Evolutionary conservation across 2,888 invertebrate genomes (phyloP), one percentile per base, ranked within the genome.

Genomic region (Cosmopolites sordidus): DNA sequence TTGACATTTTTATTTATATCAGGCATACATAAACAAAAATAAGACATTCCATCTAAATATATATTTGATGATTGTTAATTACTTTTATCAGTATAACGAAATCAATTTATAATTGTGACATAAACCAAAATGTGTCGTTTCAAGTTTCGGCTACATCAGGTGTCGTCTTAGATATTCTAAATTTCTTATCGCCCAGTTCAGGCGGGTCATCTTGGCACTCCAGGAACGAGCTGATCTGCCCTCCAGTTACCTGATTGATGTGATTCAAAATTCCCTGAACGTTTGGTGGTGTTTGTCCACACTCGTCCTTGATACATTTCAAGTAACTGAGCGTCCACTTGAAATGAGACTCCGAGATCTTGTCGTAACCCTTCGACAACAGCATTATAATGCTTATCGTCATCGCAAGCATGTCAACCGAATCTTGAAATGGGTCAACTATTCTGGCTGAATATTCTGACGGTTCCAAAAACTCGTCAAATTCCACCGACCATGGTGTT

Each of bases 191-290:
- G 3, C 4, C 22, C 8, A 3, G 4, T 5, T 22, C 22, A 22
- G 22, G 11, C n/a, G n/a, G n/a, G 14, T 49, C 47, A 4, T 41
- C 51, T 1, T 14, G 27, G 15, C 48, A 45, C 6, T 57, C 53
- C 15, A 48, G 30, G 15, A 50, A 52, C 2, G 52, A 58, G 12
- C 29, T 50, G 11, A 56, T 50, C 33, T 54, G 39, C 9, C 53
- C 54, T 4, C 54, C 53, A 6, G 51, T 59, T 0, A 51, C n/a
- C 8, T 48, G 5, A 16, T 39, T 49, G 27, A 60, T 60, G 39
- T 62, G 59, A 46, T 64, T 62, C 14, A 64, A 40, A 38, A 64
- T 52, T 1, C 60, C 59, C 48, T 62, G 62, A 6, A 63, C 48
- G 33, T 64, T 64, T 1, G 62, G 61, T 0, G 63, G 62, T 33